A percentile compares a stretch with the other conserved stretches of the same genome.
phyloP scores from a whole-genome alignment of 2,888 invertebrate species.

The Trachelus iudaicus region DNA sequence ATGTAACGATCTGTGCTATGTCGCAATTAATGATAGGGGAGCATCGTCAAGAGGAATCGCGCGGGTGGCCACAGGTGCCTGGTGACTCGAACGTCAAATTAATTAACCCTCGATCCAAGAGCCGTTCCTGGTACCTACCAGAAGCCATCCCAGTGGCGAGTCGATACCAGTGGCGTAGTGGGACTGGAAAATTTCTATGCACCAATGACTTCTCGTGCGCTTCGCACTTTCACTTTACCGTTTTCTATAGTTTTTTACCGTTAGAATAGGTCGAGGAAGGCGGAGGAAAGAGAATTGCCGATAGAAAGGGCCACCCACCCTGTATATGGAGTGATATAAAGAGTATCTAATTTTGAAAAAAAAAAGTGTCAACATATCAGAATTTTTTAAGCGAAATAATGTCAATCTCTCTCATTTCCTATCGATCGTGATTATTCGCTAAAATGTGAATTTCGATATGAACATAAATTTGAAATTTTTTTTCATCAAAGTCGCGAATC shows the following conservation, averaged over 20 bases:
- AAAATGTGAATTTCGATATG: background rate
- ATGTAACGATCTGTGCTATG: background rate
- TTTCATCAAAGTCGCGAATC: background rate
- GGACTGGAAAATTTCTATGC: background rate
- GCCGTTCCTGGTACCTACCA: background rate
- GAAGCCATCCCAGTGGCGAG: background rate
- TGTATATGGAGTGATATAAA: background rate
- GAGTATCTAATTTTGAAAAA: background rate
- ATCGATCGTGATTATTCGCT: background rate
- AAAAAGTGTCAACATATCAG: background rate
- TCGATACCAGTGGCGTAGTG: background rate
- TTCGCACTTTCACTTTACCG: background rate
- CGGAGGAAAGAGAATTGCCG: background rate
- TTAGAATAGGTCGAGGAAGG: background rate
- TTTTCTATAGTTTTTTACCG: background rate
- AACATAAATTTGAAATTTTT: background rate
- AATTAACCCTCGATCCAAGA: slow-evolving; percentile 23
- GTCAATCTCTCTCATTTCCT: background rate
- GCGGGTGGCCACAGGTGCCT: slow-evolving; percentile 9
- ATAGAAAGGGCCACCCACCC: background rate
- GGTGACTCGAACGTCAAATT: slow-evolving; percentile 32
- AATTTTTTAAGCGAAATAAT: background rate
- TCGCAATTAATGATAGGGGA: background rate
- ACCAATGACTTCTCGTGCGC: background rate
- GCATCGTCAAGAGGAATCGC: background rate